A percentile compares a stretch with the other conserved stretches of the same genome.
Evolutionary conservation across 2,888 invertebrate species (phyloP).

Genomic region (Megalurothrips usitatus): DNA sequence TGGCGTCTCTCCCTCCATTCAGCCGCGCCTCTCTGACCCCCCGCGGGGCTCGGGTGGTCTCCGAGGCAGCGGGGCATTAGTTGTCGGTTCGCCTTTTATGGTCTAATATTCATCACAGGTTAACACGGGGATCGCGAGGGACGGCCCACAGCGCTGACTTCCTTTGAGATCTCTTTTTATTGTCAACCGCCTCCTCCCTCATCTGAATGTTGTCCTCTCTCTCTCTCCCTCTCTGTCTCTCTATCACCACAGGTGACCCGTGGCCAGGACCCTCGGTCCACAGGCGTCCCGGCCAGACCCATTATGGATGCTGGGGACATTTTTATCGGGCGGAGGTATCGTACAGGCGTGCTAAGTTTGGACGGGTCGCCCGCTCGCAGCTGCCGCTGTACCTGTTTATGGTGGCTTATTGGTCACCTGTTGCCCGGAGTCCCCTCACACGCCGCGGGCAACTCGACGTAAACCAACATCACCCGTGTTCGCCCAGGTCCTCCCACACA

Average conservation of each 20-base stretch:
- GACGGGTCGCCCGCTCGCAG: not conserved
- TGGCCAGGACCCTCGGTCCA: not conserved
- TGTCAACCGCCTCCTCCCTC: not conserved
- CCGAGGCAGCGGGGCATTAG: constrained; percentile 5
- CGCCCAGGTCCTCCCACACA: too few relatives aligned
- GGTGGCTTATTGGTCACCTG: too few relatives aligned
- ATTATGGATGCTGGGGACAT: constrained; percentile 19
- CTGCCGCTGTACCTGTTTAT: too few relatives aligned
- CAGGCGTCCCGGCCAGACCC: not conserved
- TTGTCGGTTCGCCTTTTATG: constrained; percentile 15
- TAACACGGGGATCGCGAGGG: constrained; percentile 7
- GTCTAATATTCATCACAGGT: constrained; percentile 13
- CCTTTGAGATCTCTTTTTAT: constrained; percentile 21
- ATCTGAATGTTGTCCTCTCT: not conserved
- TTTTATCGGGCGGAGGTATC: constrained; percentile 13
- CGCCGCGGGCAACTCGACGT: too few relatives aligned
- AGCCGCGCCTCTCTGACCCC: not conserved
- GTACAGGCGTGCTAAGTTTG: not conserved
- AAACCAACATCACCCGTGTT: too few relatives aligned
- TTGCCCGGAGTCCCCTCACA: too few relatives aligned
- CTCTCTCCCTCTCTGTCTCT: not conserved
- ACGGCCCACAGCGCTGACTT: not conserved
- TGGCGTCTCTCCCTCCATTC: not conserved
- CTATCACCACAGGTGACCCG: not conserved
- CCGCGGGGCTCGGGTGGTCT: not conserved